Conservation (phyloP, 2,888 invertebrate species). For the Caenorhabditis sp. region DNA sequence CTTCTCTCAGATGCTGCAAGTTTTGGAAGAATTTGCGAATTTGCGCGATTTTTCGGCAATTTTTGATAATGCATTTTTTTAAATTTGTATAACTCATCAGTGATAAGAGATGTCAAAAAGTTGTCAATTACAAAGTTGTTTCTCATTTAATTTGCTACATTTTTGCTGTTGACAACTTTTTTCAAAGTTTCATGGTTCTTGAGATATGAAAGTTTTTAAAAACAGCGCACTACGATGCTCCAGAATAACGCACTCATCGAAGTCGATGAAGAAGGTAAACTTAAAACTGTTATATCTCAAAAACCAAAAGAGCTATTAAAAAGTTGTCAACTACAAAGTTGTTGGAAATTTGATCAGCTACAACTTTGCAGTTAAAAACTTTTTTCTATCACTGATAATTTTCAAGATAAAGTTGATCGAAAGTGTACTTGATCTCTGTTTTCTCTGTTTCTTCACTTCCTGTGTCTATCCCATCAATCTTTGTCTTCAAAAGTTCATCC, state of each 20-base stretch:
- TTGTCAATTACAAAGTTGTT: neutral
- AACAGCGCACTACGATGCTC: too few relatives aligned
- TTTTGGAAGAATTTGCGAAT: too few relatives aligned
- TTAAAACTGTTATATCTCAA: neutral
- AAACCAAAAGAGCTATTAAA: neutral
- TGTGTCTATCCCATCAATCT: too few relatives aligned
- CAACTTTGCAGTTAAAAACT: constrained; percentile 3
- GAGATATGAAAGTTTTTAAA: too few relatives aligned
- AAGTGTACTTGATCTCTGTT: too few relatives aligned
- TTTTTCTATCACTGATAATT: neutral
- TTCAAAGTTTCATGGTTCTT: neutral
- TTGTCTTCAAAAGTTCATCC: too few relatives aligned
- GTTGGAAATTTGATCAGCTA: neutral
- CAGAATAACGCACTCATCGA: neutral
- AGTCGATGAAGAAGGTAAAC: neutral
- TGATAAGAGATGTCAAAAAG: neutral
- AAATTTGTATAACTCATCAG: neutral
- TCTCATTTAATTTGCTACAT: neutral
- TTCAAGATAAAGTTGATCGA: neutral
- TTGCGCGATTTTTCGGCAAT: too few relatives aligned
- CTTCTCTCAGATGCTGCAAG: too few relatives aligned
- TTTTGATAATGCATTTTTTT: too few relatives aligned
- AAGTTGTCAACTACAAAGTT: neutral
- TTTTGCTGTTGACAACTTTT: neutral
- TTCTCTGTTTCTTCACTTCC: too few relatives aligned